Conservation (phyloP, 2,113 vertebrate species). For the Podilymbus podiceps region DNA sequence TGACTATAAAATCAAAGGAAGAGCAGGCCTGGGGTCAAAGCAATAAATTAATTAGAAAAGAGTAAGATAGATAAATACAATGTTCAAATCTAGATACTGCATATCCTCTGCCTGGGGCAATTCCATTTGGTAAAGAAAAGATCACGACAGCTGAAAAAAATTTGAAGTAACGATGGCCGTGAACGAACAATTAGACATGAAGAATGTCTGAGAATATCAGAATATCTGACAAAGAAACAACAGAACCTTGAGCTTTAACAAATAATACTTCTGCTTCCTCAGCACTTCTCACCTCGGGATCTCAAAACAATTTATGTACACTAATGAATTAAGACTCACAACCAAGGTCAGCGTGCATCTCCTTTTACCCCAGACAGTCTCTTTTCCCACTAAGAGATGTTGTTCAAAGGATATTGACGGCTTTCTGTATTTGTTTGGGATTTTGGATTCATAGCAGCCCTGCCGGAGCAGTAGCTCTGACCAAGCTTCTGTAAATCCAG, state of each 20-base stretch:
- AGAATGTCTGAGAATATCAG: background rate
- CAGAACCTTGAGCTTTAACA: background rate
- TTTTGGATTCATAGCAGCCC: background rate
- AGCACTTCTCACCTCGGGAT: background rate
- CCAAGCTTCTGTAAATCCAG: slow-evolving; percentile 12
- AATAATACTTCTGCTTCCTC: background rate
- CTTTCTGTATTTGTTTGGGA: background rate
- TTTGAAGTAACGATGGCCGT: background rate
- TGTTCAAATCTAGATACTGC: background rate
- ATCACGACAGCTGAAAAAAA: slow-evolving; percentile 1
- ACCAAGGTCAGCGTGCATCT: background rate
- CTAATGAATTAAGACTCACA: background rate
- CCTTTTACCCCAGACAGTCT: background rate
- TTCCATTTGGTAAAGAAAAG: slow-evolving; percentile 24
- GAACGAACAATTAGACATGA: background rate
- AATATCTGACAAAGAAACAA: background rate
- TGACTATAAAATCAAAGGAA: slow-evolving; percentile 12
- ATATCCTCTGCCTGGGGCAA: background rate
- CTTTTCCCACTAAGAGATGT: background rate
- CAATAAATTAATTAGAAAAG: slow-evolving; percentile 37
- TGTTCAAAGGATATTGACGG: background rate
- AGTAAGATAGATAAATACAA: slow-evolving; percentile 2
- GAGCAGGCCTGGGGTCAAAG: background rate
- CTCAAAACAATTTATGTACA: background rate
- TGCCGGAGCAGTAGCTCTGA: slow-evolving; percentile 23